Evolutionary conservation across 2,113 vertebrate species (phyloP).

Genomic region (Callorhinus ursinus): DNA sequence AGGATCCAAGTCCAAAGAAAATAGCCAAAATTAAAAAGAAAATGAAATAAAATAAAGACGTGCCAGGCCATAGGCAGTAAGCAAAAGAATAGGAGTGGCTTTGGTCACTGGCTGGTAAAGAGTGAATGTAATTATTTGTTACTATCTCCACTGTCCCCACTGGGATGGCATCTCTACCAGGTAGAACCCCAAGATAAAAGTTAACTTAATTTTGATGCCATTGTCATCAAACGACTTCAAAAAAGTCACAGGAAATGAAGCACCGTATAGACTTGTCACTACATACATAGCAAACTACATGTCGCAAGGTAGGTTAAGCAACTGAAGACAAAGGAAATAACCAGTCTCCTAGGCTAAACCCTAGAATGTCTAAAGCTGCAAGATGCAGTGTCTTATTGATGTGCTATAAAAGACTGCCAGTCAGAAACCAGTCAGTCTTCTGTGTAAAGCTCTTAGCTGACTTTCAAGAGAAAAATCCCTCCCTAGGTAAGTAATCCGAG

Average conservation of each 20-base stretch:
- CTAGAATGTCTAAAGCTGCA: neutral
- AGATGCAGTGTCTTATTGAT: fast-evolving
- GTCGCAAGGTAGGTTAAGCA: no score
- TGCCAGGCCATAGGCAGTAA: no score
- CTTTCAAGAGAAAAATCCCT: neutral
- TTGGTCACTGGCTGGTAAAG: neutral
- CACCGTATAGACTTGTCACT: no score
- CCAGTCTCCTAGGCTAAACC: neutral
- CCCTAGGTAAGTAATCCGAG: neutral
- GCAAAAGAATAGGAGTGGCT: neutral
- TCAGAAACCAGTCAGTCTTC: neutral
- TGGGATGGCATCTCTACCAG: fast-evolving
- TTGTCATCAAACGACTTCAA: neutral
- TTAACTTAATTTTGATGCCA: neutral
- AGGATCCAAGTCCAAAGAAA: neutral
- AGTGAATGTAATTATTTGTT: fast-evolving
- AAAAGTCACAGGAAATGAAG: neutral
- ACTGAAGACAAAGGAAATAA: neutral
- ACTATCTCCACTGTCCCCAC: fast-evolving
- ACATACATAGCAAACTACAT: fast-evolving
- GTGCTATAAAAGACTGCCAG: fast-evolving
- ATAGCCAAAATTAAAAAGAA: neutral
- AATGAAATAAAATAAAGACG: neutral
- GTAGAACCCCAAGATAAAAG: neutral
- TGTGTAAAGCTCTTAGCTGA: neutral